Evolutionary conservation across 2,888 invertebrate genomes (phyloP).

Genomic region (Coelogynopora nodosa): DNA sequence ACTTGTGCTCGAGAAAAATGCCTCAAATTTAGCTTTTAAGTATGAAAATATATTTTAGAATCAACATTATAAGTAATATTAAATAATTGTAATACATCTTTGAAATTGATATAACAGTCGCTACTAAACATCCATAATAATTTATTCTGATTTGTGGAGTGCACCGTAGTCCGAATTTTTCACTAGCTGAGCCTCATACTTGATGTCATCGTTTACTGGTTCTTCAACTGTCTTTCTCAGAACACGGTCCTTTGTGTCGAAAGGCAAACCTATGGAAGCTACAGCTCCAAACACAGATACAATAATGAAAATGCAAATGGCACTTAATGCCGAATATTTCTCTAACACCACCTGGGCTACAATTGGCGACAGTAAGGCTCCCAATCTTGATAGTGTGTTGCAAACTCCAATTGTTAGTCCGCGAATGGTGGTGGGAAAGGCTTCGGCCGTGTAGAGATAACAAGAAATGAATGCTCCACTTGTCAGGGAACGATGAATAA

Average conservation of each 20-base stretch:
- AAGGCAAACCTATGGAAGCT: constrained; percentile 22
- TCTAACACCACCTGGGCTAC: constrained; percentile 75
- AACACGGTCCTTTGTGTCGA: constrained; percentile 45
- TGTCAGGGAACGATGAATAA: constrained; percentile 3
- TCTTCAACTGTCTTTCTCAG: constrained; percentile 36
- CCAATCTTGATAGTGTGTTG: constrained; percentile 82
- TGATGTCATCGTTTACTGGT: too few relatives aligned
- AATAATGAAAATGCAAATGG: constrained; percentile 67
- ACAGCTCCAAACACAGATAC: constrained; percentile 57
- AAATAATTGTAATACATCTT: too few relatives aligned
- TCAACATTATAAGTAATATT: too few relatives aligned
- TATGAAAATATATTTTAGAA: too few relatives aligned
- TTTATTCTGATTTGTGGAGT: too few relatives aligned
- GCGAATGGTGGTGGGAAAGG: constrained; percentile 81
- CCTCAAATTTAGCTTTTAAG: too few relatives aligned
- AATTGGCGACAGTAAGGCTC: constrained; percentile 88
- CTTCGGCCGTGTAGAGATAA: constrained; percentile 58
- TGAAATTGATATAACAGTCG: too few relatives aligned
- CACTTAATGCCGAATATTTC: constrained; percentile 54
- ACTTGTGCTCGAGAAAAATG: too few relatives aligned
- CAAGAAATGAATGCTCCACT: not conserved
- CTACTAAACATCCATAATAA: too few relatives aligned
- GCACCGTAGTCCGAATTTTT: too few relatives aligned
- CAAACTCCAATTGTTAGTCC: constrained; percentile 88
- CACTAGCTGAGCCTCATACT: too few relatives aligned